Evolutionary conservation across 1,140 invertebrate species (phyloP), one percentile per base, ranked within the genome.

Genomic region (Drosophila repleta): DNA sequence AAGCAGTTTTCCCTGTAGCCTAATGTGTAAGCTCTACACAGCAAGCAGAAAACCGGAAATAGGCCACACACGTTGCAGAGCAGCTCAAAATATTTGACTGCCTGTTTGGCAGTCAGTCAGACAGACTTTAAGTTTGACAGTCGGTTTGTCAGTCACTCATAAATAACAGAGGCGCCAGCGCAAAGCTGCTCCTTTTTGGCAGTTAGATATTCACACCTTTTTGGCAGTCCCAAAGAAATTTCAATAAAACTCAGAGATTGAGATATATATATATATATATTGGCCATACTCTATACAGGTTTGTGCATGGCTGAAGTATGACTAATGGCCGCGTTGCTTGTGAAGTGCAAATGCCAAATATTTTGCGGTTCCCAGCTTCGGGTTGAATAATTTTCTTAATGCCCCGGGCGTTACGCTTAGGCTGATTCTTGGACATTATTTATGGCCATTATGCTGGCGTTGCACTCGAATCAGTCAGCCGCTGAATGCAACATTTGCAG

Each of bases 391-490:
- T 79, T 79, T 79, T 79, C 74, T 71, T 45, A 82, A 77, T 82
- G 69, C 76, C 62, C 57, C 48, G 53, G 60, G 63, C 79, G 65
- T 72, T 63, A 81, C 71, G 73, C 66, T 74, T 29, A 49, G 49
- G 55, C 45, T 43, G 66, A 74, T 74, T 69, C 57, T 21, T 74
- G 53, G 60, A 13, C 67, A 74, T 74, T 51, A 72, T 67, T 70
- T 77, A 82, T 82, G 79, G 61, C 56, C 74, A 74, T 78, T 83
- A 69, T 56, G 56, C 60, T 72, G 78, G 53, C 11, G 21, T n/a
- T 48, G 67, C 41, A 56, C 68, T 74, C 63, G 55, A 87, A 85
- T 82, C 82, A 82, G 82, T 85, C 83, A 88, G 67, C 52, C 75
- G 81, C 67, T 60, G 75, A 81, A 72, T 81, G 82, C 74, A 70